A percentile compares a stretch with the other conserved stretches of the same genome.
Conservation (phyloP, 2,888 invertebrate genomes). For the Cheilosia scutellata region DNA sequence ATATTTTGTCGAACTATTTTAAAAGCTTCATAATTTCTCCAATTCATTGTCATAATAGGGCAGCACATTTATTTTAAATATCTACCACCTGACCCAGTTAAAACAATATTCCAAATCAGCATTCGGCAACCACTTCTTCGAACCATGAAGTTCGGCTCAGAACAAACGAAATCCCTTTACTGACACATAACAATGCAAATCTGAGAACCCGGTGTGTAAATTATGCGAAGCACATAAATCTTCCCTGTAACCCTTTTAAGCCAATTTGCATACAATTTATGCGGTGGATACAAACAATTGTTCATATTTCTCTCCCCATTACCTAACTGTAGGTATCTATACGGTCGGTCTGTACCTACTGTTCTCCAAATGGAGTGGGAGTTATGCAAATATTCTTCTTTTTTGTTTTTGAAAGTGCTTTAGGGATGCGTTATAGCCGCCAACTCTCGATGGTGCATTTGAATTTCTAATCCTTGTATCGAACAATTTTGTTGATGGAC, state of each 20-base stretch:
- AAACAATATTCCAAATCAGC: neutral
- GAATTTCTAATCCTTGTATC: conserved; percentile 8
- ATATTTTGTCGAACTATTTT: too few species aligned
- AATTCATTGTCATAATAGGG: too few species aligned
- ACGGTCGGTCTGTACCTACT: neutral
- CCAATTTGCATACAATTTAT: conserved; percentile 59
- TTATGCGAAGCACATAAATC: conserved; percentile 50
- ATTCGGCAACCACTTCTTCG: neutral
- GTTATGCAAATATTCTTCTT: conserved; percentile 1
- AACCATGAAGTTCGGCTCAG: conserved; percentile 5
- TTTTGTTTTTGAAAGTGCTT: neutral
- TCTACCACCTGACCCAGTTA: conserved; percentile 1
- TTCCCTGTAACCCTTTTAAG: conserved; percentile 40
- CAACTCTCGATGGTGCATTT: conserved; percentile 12
- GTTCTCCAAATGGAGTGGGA: neutral
- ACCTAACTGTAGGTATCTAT: neutral
- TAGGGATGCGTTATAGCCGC: neutral
- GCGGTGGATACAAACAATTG: conserved; percentile 41
- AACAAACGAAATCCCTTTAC: conserved; percentile 7
- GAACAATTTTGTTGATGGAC: conserved; percentile 1
- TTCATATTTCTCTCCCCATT: conserved; percentile 32
- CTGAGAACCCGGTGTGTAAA: conserved; percentile 8
- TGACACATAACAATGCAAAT: conserved; percentile 19
- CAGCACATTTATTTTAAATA: neutral
- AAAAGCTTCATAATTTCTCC: too few species aligned